These are phyloP conservation scores for Zosterops japonicus DNA, from an alignment of 2,113 vertebrate genomes.

Conservation along the genomic window DNA sequence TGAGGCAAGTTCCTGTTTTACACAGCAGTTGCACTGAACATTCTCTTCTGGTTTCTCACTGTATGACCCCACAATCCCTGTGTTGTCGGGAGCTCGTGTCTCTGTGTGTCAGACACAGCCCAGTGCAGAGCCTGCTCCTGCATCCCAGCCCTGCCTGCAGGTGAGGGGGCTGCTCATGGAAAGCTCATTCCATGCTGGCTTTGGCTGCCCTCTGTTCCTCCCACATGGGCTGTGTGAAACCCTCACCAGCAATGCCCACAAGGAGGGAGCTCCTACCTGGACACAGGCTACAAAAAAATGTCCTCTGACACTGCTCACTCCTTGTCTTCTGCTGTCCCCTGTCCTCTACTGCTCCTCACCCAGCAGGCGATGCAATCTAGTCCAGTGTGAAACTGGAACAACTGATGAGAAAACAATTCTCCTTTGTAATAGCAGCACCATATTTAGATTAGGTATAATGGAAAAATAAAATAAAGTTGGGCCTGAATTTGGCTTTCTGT, in stretches of 20 bases:
- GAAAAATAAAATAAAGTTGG: neutral
- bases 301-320: neutral
- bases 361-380: neutral
- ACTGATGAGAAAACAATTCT: neutral
- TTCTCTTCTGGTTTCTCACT: neutral
- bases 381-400: neutral
- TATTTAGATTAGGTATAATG: neutral
- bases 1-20: neutral
- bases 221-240: accelerated
- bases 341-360: neutral
- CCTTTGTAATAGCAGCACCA: neutral
- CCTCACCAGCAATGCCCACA: accelerated
- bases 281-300: neutral
- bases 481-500: constrained; percentile 1
- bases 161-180: neutral
- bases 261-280: neutral
- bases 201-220: neutral
- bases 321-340: neutral
- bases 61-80: too few species aligned
- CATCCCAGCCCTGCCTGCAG: accelerated
- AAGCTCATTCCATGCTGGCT: accelerated
- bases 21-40: neutral
- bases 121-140: neutral
- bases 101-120: neutral
- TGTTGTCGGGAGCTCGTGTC: accelerated